These are phyloP conservation scores for Coranthus polyacanthus DNA, from an alignment of 2,797 vertebrate species.

Conservation along the genomic window DNA sequence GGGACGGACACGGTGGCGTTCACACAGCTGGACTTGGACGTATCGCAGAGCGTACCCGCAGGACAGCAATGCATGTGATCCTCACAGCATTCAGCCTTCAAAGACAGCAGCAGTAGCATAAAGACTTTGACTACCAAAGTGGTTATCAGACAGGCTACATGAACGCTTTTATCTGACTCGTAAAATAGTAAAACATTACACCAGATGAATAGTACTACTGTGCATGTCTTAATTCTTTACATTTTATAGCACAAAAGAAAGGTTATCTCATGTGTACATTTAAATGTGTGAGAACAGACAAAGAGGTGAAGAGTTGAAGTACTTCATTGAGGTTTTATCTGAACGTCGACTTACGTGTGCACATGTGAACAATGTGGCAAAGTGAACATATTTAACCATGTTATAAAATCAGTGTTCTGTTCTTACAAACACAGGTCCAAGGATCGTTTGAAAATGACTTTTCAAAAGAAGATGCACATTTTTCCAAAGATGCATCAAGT, in stretches of 20 bases:
- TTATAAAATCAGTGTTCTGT: no score
- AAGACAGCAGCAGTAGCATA: slow-evolving; percentile 26
- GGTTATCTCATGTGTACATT: slow-evolving; percentile 38
- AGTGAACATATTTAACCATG: no score
- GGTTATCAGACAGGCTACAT: slow-evolving; percentile 38
- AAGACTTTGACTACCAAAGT: slow-evolving; percentile 77
- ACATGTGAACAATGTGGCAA: no score
- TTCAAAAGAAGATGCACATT: no score
- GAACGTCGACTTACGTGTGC: no score
- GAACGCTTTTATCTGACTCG: slow-evolving; percentile 41
- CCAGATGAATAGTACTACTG: slow-evolving; percentile 44
- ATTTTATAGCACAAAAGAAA: no score
- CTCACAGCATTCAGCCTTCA: slow-evolving; percentile 89
- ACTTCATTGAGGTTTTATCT: neutral
- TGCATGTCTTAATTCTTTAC: slow-evolving; percentile 23
- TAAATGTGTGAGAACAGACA: slow-evolving; percentile 9
- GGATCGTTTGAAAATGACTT: no score
- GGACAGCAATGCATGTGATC: slow-evolving; percentile 93
- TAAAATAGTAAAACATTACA: slow-evolving; percentile 35
- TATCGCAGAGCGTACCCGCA: slow-evolving; percentile 80
- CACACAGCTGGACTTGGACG: slow-evolving; percentile 69
- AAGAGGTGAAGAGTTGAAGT: neutral
- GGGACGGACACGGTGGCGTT: slow-evolving; percentile 69
- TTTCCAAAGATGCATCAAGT: no score
- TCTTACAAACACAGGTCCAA: no score